These are phyloP conservation scores for Saguinus imperator DNA, from an alignment of 2,113 vertebrate species.

Conservation along the genomic window DNA sequence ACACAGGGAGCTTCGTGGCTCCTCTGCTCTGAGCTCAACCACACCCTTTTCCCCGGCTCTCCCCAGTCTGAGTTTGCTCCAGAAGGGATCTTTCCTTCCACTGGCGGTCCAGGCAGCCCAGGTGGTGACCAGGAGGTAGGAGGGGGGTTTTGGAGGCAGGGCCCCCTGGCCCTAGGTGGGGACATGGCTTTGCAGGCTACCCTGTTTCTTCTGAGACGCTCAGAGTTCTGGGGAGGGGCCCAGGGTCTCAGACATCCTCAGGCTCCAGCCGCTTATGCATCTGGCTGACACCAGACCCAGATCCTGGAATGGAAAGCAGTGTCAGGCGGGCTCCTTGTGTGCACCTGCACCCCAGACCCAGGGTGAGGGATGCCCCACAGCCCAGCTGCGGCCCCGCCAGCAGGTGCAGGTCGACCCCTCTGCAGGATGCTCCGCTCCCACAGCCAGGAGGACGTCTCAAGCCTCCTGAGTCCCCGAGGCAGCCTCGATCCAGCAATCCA, in stretches of 20 bases:
- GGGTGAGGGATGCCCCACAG: accelerated
- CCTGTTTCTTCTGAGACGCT: neutral
- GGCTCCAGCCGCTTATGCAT: too few species aligned
- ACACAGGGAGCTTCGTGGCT: too few species aligned
- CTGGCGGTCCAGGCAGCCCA: neutral
- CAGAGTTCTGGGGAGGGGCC: neutral
- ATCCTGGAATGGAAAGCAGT: too few species aligned
- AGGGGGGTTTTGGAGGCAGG: neutral
- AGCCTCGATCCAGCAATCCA: neutral
- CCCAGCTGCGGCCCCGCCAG: neutral
- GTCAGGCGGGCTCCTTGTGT: neutral
- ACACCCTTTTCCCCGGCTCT: accelerated
- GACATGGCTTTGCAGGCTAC: neutral
- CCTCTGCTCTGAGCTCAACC: neutral
- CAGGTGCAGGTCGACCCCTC: too few species aligned
- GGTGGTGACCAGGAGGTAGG: accelerated
- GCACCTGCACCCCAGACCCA: neutral
- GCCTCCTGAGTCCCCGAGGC: too few species aligned
- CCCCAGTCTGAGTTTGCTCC: too few species aligned
- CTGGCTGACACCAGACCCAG: accelerated
- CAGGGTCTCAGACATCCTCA: too few species aligned
- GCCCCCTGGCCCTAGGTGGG: accelerated
- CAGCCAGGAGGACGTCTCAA: neutral
- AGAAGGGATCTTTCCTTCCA: neutral
- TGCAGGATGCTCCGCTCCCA: neutral